A percentile compares a stretch with the other conserved stretches of the same genome.
Conservation (phyloP, 2,888 invertebrate species). For the Xanthia togata region DNA sequence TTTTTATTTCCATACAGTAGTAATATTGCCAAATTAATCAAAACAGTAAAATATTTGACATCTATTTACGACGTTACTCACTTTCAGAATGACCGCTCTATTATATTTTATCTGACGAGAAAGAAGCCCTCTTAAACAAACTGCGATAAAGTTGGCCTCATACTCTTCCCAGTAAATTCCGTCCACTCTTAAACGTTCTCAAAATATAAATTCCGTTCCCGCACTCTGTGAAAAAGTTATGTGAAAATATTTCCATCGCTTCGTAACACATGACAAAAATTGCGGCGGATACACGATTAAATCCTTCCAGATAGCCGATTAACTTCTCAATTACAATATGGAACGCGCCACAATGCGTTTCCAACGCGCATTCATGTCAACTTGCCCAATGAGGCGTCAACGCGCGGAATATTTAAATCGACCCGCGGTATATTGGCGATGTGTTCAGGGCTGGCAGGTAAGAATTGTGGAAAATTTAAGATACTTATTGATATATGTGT, state of each 20-base stretch:
- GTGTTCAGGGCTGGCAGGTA: constrained; percentile 37
- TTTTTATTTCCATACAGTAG: too few species aligned
- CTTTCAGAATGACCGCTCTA: too few species aligned
- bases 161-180: neutral
- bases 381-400: constrained; percentile 64
- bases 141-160: neutral
- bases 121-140: neutral
- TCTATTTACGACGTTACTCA: too few species aligned
- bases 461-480: neutral
- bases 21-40: too few species aligned
- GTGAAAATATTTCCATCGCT: constrained; percentile 22
- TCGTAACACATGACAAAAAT: constrained; percentile 52
- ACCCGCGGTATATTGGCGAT: constrained; percentile 45
- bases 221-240: constrained; percentile 17
- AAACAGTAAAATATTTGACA: too few species aligned
- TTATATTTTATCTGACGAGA: neutral
- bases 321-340: constrained; percentile 64
- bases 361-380: constrained; percentile 55
- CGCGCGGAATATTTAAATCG: constrained; percentile 65
- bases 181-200: neutral
- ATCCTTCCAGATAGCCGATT: constrained; percentile 63
- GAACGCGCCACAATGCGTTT: constrained; percentile 55
- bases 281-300: constrained; percentile 56
- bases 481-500: neutral
- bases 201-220: neutral